A percentile compares a stretch with the other conserved stretches of the same genome.
Conservation (phyloP, 1,140 invertebrate genomes). For the Brachionus calyciflorus region DNA sequence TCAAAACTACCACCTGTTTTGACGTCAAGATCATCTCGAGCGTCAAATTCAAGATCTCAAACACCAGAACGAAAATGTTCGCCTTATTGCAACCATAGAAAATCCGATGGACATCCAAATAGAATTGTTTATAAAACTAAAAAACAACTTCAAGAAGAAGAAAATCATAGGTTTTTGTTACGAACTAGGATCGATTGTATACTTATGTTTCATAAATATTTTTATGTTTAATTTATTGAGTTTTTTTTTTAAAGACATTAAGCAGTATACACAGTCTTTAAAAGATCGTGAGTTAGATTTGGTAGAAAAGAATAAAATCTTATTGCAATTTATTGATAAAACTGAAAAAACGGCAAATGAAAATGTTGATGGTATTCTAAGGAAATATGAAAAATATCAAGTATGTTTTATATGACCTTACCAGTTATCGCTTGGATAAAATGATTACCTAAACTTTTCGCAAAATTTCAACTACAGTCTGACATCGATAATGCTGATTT, state of each 20-base stretch:
- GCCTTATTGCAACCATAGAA: constrained; percentile 31
- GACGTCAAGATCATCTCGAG: not conserved
- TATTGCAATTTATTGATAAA: constrained; percentile 17
- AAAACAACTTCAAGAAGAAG: constrained; percentile 44
- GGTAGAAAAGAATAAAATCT: not conserved
- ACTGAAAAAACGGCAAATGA: constrained; percentile 17
- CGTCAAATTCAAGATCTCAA: constrained; percentile 22
- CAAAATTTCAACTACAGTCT: no score
- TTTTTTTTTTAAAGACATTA: constrained; percentile 6
- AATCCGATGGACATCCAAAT: constrained; percentile 1
- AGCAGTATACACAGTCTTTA: not conserved
- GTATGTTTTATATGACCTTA: not conserved
- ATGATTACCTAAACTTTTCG: no score
- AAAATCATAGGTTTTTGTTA: not conserved
- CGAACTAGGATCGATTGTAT: constrained; percentile 21
- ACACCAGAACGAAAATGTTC: constrained; percentile 34
- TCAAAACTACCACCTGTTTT: not conserved
- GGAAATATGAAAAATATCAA: constrained; percentile 45
- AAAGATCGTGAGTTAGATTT: constrained; percentile 14
- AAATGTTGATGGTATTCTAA: constrained; percentile 33
- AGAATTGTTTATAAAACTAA: constrained; percentile 39
- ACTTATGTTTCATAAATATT: not conserved
- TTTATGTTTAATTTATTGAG: not conserved
- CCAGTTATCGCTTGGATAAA: no score
- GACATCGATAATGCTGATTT: no score